These are phyloP conservation scores for Colius striatus DNA, from an alignment of 2,113 vertebrate genomes.

Conservation along the genomic window DNA sequence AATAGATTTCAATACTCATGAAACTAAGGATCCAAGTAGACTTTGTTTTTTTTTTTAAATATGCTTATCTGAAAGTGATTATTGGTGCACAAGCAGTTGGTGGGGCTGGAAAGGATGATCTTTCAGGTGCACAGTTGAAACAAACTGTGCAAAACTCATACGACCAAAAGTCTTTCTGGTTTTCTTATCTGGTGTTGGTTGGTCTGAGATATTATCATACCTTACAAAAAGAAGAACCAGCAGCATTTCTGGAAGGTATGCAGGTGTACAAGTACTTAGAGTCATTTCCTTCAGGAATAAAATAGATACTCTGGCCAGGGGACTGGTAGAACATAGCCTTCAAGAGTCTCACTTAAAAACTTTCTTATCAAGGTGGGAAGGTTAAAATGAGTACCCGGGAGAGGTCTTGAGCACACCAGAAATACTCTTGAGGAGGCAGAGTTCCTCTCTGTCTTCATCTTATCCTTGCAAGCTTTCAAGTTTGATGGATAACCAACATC, in stretches of 20 bases:
- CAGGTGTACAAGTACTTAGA: rapidly evolving
- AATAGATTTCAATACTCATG: neutral
- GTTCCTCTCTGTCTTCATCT: neutral
- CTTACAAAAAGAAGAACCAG: neutral
- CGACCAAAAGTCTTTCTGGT: neutral
- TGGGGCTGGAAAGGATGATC: neutral
- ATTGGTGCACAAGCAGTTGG: neutral
- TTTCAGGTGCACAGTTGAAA: neutral
- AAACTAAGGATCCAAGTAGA: neutral
- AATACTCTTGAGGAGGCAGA: neutral
- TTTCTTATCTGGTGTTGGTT: neutral
- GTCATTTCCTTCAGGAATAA: neutral
- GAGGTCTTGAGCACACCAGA: neutral
- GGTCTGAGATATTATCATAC: neutral
- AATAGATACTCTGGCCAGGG: neutral
- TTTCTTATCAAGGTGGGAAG: neutral
- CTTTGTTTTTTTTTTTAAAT: neutral
- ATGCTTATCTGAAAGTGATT: neutral
- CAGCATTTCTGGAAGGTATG: neutral
- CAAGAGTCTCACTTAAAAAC: neutral
- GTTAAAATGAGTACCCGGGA: neutral
- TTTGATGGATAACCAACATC: neutral
- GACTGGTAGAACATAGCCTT: neutral
- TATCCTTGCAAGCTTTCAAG: neutral
- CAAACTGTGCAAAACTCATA: neutral